These are phyloP conservation scores for Coelinius sp. DNA, from an alignment of 2,888 invertebrate genomes.

Conservation along the genomic window DNA sequence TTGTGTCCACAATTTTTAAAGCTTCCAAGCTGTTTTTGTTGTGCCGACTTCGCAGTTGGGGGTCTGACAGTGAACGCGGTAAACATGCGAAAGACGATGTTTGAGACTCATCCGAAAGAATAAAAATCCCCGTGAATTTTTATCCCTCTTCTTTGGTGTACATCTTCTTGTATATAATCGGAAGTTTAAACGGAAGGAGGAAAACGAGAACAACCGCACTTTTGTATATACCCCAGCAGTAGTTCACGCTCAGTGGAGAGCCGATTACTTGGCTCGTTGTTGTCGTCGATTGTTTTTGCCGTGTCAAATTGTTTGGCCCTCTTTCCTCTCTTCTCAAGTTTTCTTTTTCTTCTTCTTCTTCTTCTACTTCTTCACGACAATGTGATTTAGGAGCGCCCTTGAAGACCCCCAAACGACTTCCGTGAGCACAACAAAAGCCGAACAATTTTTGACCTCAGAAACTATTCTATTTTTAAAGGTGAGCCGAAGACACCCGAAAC, in stretches of 20 bases:
- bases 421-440: not conserved
- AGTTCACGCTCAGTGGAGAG: slow-evolving; percentile 17
- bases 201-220: not conserved
- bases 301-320: slow-evolving; percentile 42
- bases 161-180: not conserved
- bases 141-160: not conserved
- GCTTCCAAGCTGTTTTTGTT: slow-evolving; percentile 18
- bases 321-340: not conserved
- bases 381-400: slow-evolving; percentile 44
- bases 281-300: slow-evolving; percentile 44
- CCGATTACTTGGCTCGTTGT: slow-evolving; percentile 19
- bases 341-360: not conserved
- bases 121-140: not conserved
- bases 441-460: slow-evolving; percentile 18
- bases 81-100: not conserved
- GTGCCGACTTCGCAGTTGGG: slow-evolving; percentile 15
- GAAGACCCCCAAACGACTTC: slow-evolving; percentile 19
- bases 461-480: not conserved
- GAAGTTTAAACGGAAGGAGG: slow-evolving; percentile 10
- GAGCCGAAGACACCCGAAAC: slow-evolving; percentile 13
- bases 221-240: slow-evolving; percentile 17
- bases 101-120: not conserved
- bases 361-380: not conserved
- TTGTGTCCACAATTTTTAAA: not conserved
- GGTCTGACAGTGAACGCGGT: not conserved